Evolutionary conservation across 2,113 vertebrate genomes (phyloP).

Genomic region (Tringa solitaria): DNA sequence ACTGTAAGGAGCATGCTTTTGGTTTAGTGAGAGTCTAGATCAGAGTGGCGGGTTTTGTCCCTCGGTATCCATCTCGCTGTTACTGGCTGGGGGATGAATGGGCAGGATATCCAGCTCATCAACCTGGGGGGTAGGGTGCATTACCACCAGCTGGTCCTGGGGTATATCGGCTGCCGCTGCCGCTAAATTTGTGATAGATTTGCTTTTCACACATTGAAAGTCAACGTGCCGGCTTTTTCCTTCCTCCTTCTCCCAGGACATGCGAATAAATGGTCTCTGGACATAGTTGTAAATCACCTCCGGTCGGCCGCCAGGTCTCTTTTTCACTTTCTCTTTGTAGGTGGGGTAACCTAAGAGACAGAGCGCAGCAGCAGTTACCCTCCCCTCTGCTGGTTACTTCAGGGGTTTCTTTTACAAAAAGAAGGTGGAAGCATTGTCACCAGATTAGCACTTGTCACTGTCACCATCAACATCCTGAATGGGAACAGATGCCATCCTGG

Average conservation of each 20-base stretch:
- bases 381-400: background rate
- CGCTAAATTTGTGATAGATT: conserved; percentile 95
- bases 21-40: conserved; percentile 9
- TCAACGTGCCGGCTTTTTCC: conserved; percentile 98
- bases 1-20: conserved; percentile 71
- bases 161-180: conserved; percentile 95
- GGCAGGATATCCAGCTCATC: conserved; percentile 97
- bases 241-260: conserved; percentile 99
- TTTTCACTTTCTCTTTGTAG: conserved; percentile 99
- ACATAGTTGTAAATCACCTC: conserved; percentile 99
- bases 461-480: background rate
- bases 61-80: conserved; percentile 88
- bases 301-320: conserved; percentile 91
- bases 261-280: conserved; percentile 96
- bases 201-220: conserved; percentile 98
- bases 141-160: conserved; percentile 94
- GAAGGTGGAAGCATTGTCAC: accelerated
- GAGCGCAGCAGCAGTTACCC: background rate
- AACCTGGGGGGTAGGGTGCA: conserved; percentile 95
- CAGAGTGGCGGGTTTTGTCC: conserved; percentile 87
- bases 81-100: conserved; percentile 80
- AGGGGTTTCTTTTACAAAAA: background rate
- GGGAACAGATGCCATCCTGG: background rate
- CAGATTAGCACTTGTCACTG: background rate
- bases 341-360: conserved; percentile 87